These are phyloP conservation scores for Pristionchus mayeri DNA, from an alignment of 2,888 invertebrate genomes.

Conservation along the genomic window DNA sequence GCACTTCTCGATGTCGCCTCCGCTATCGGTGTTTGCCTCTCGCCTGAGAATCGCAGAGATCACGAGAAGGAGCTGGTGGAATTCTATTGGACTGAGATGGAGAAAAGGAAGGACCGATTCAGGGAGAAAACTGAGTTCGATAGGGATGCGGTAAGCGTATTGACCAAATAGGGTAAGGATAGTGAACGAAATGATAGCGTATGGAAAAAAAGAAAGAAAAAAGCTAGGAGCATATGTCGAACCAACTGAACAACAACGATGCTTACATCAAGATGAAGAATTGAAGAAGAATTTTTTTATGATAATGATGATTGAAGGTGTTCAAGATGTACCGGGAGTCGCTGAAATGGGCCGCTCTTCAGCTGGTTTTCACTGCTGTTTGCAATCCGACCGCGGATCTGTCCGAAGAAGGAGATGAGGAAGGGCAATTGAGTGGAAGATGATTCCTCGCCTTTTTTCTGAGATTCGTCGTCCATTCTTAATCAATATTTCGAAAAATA, in stretches of 20 bases:
- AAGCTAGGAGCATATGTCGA: too few relatives aligned
- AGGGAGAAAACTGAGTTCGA: background rate
- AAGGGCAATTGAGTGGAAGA: constrained; percentile 24
- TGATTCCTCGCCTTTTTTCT: too few relatives aligned
- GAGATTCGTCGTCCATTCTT: too few relatives aligned
- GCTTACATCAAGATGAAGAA: too few relatives aligned
- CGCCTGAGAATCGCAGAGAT: background rate
- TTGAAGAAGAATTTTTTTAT: too few relatives aligned
- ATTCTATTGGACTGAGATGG: background rate
- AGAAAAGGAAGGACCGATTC: constrained; percentile 29
- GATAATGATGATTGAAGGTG: background rate
- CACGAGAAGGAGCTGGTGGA: constrained; percentile 1
- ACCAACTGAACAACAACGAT: too few relatives aligned
- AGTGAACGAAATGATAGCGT: too few relatives aligned
- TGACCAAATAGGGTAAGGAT: background rate
- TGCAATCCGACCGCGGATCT: constrained; percentile 33
- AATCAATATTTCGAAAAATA: too few relatives aligned
- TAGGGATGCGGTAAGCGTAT: background rate
- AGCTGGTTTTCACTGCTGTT: constrained; percentile 8
- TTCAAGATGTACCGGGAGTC: background rate
- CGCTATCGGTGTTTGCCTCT: constrained; percentile 20
- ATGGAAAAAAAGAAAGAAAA: too few relatives aligned
- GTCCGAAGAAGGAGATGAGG: background rate
- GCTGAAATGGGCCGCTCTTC: too few relatives aligned
- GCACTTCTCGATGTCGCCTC: constrained; percentile 32